phyloP scores from a whole-genome alignment of 2,113 vertebrate species.

The Theristicus caerulescens region DNA sequence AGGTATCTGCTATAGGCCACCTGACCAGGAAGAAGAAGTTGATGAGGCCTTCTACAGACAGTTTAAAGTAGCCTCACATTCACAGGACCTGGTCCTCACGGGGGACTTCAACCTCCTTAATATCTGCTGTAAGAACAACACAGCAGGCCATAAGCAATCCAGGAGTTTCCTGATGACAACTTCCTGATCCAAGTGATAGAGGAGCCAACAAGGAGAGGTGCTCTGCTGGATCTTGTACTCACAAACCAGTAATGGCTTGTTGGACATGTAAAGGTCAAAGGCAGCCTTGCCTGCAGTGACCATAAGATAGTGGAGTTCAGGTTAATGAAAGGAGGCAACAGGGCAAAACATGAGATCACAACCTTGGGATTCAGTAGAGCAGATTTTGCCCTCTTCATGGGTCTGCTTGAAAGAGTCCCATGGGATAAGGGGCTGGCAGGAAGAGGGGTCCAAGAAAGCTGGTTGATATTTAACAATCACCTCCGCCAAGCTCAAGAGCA shows the following conservation, averaged over 20 bases:
- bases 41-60: not conserved
- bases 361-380: not conserved
- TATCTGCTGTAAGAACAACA: not conserved
- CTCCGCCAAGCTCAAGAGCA: not conserved
- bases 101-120: not conserved
- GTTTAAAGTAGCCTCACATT: not conserved
- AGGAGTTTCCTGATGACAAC: not conserved
- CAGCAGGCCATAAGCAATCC: not conserved
- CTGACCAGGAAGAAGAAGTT: not conserved
- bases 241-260: not conserved
- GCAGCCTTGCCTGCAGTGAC: not conserved
- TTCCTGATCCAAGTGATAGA: not conserved
- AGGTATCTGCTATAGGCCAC: not conserved
- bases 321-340: not conserved
- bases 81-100: not conserved
- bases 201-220: not conserved
- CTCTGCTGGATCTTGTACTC: not conserved
- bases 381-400: not conserved
- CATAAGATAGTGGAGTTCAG: not conserved
- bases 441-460: not conserved
- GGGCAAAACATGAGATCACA: not conserved
- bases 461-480: not conserved
- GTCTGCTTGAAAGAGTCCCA: not conserved
- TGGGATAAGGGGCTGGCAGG: rapidly evolving
- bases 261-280: not conserved